Evolutionary conservation across 2,888 invertebrate genomes (phyloP), one percentile per base, ranked within the genome.

Genomic region (Bruchidius siliquastri): DNA sequence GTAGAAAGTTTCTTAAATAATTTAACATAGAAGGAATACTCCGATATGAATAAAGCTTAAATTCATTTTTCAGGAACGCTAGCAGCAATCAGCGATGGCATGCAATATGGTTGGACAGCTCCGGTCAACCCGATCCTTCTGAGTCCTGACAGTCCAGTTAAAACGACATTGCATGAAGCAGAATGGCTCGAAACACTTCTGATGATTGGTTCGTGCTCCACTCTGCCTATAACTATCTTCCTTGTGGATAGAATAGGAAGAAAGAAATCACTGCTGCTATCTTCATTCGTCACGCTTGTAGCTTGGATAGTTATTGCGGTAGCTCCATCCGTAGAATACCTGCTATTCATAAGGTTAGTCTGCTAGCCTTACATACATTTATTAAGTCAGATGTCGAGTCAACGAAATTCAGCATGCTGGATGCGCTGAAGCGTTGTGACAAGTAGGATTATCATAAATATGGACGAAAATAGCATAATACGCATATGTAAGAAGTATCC

Each of bases 51-150:
- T n/a, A n/a, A n/a, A n/a, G n/a, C n/a, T n/a, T n/a, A n/a, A n/a
- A n/a, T n/a, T n/a, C n/a, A n/a, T n/a, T n/a, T 84, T 85, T 67
- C 80, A 86, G 86, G 84, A 75, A 86, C 85, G 2, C 74, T 86
- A 26, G 84, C 84, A 69, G 85, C 85, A 21, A 82, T 86, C 69
- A 85, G 85, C 26, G 87, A 87, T 82, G 87, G 87, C 67, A 86
- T 87, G 84, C 85, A 86, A 77, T 87, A 87, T 71, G 86, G 85
- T 20, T 86, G 87, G 87, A 84, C 86, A 21, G 84, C 86, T 2
- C 86, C 87, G 6, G 81, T 84, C 20, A 81, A 85, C 20, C 85
- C 85, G 0, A 79, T 85, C 3, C 80, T 86, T 20, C 77, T 83
- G 74, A 74, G 77, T 8, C 78, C 77, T 0, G 81, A 82, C 73